Conservation (phyloP, 2,888 invertebrate genomes). For the Noctuana brunneofusca region DNA sequence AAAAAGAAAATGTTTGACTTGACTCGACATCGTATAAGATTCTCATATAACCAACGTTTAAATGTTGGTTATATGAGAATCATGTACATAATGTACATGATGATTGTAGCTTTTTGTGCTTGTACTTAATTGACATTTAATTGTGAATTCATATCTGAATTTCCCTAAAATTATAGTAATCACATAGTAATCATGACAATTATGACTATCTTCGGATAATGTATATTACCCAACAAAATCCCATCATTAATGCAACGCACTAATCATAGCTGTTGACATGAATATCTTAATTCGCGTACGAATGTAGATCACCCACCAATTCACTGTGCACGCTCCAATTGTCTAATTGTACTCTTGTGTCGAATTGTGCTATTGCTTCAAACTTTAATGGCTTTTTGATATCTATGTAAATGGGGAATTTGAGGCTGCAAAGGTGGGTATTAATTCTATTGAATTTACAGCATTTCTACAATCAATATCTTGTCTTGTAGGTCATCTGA, state of each 20-base stretch:
- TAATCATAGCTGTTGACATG: constrained; percentile 25
- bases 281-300: constrained; percentile 28
- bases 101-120: too few relatives aligned
- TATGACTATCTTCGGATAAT: background rate
- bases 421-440: constrained; percentile 13
- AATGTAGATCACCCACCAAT: constrained; percentile 24
- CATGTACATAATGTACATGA: too few relatives aligned
- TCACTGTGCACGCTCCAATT: constrained; percentile 30
- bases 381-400: constrained; percentile 31
- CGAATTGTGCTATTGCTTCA: constrained; percentile 13
- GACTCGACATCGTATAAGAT: too few relatives aligned
- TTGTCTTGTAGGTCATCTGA: background rate
- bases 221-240: background rate
- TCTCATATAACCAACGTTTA: too few relatives aligned
- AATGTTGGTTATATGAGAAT: too few relatives aligned
- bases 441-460: constrained; percentile 2
- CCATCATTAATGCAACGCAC: background rate
- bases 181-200: too few relatives aligned
- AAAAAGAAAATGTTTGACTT: too few relatives aligned
- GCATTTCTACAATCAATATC: background rate
- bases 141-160: too few relatives aligned
- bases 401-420: constrained; percentile 29
- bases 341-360: constrained; percentile 27
- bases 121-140: too few relatives aligned
- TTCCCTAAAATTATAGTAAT: too few relatives aligned